phyloP scores from a whole-genome alignment of 2,113 vertebrate species.

The Leptobrachium leishanense region DNA sequence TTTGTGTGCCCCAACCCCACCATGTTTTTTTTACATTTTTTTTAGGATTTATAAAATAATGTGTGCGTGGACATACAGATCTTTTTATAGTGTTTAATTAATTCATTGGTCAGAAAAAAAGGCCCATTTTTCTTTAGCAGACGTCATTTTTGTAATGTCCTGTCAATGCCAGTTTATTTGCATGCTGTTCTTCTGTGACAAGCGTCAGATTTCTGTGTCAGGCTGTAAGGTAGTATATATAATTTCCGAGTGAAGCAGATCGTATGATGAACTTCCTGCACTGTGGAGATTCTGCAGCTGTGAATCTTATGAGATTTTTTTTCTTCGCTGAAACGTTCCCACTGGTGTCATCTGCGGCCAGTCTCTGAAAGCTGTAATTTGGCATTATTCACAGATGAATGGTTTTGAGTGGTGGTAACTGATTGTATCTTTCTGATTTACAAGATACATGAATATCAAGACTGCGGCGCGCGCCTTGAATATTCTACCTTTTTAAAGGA shows the following conservation, averaged over 20 bases:
- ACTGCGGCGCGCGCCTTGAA: not conserved
- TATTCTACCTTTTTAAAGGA: not conserved
- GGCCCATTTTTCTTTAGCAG: too few relatives aligned
- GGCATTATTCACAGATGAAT: slow-evolving; percentile 35
- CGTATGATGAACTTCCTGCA: not conserved
- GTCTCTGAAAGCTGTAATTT: slow-evolving; percentile 25
- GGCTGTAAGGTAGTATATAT: not conserved
- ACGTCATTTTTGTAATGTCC: too few relatives aligned
- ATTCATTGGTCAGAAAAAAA: too few relatives aligned
- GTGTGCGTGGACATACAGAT: too few relatives aligned
- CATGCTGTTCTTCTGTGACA: too few relatives aligned
- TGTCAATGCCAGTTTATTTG: too few relatives aligned
- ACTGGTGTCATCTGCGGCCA: slow-evolving; percentile 7
- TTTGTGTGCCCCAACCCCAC: too few relatives aligned
- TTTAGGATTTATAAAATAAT: too few relatives aligned
- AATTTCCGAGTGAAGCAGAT: not conserved
- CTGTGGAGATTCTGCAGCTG: slow-evolving; percentile 16
- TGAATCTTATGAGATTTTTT: slow-evolving; percentile 26
- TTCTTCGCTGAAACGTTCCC: slow-evolving; percentile 13
- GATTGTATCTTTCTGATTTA: slow-evolving; percentile 24
- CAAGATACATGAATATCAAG: slow-evolving; percentile 15
- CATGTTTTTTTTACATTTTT: too few relatives aligned
- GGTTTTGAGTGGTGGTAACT: slow-evolving; percentile 3
- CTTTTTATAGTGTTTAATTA: too few relatives aligned
- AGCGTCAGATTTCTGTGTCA: too few relatives aligned